Evolutionary conservation across 2,113 vertebrate species (phyloP).

Genomic region (Myotis yumanensis): DNA sequence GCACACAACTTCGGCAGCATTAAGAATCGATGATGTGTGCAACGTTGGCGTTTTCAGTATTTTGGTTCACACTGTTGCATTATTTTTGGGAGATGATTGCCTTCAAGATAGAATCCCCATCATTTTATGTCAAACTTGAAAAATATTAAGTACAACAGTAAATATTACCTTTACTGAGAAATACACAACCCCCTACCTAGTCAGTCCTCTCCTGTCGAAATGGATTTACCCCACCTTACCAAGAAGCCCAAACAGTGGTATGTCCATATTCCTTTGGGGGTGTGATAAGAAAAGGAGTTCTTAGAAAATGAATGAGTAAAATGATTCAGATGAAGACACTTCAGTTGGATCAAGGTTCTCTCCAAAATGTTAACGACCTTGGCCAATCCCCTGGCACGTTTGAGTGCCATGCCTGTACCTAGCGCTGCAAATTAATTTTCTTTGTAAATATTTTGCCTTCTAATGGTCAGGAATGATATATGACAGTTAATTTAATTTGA

Average conservation of each 20-base stretch:
- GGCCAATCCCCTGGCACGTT: background rate
- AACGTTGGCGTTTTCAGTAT: constrained; percentile 45
- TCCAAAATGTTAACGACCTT: background rate
- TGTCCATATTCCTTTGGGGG: background rate
- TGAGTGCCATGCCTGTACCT: background rate
- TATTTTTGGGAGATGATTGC: constrained; percentile 42
- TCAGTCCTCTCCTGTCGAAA: background rate
- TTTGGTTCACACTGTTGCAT: background rate
- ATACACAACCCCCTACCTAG: background rate
- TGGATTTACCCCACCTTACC: background rate
- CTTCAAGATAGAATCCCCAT: constrained; percentile 49
- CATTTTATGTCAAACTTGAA: constrained; percentile 53
- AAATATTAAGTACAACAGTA: background rate
- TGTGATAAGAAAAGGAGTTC: background rate
- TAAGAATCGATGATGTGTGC: constrained; percentile 34
- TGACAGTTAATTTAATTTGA: background rate
- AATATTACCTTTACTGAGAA: background rate
- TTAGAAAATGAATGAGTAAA: background rate
- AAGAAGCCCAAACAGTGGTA: background rate
- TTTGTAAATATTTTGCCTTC: background rate
- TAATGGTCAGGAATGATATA: background rate
- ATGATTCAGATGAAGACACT: background rate
- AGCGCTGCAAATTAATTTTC: background rate
- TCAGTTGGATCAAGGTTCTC: background rate
- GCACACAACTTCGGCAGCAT: background rate